Evolutionary conservation across 23 tunicate species (phyloP), one percentile per base, ranked within the genome.

Genomic region (Styela clava): DNA sequence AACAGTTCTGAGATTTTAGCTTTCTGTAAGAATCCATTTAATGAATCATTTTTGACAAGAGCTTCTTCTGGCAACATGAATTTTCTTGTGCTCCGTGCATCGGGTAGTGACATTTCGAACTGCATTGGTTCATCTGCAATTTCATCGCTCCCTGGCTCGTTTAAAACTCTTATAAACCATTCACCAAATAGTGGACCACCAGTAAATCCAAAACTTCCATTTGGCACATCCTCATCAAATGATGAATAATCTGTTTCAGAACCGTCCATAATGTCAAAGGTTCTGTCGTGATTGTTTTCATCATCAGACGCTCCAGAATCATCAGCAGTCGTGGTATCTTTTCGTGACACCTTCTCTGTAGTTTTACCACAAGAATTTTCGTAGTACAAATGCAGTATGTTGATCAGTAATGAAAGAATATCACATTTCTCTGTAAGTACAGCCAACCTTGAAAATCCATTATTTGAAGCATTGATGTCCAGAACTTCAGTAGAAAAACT

Each of bases 251-350:
- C 77, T 3, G 32, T 71, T 26, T 71, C 77, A 22, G 77, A 30
- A 34, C 23, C 77, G 34, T 71, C 77, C 16, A 21, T 71, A 12
- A 44, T 44, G 56, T 44, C 56, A 44, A 44, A 44, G 7, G 56
- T 44, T 12, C 56, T 44, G 56, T 44, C 56, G 16, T 71, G 35
- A 35, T 19, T 28, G 16, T 71, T 71, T 12, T 71, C 77, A 32
- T 71, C 77, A 32, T 71, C 77, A 30, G 77, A 71, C 77, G 77
- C 77, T 3, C 77, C 77, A 71, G 77, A 71, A 32, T 71, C 77
- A 21, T 31, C 77, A 16, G 34, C 37, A 44, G 56, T 44, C 12
- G 12, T 12, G 56, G 56, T 44, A 44, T 44, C 56, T n/a, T n/a
- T n/a, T n/a, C n/a, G n/a, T n/a, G n/a, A n/a, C n/a, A n/a, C n/a